These are phyloP conservation scores for Chondrosia reniformis DNA, from an alignment of 37 sponge, comb jelly and placozoan species.

Conservation along the genomic window DNA sequence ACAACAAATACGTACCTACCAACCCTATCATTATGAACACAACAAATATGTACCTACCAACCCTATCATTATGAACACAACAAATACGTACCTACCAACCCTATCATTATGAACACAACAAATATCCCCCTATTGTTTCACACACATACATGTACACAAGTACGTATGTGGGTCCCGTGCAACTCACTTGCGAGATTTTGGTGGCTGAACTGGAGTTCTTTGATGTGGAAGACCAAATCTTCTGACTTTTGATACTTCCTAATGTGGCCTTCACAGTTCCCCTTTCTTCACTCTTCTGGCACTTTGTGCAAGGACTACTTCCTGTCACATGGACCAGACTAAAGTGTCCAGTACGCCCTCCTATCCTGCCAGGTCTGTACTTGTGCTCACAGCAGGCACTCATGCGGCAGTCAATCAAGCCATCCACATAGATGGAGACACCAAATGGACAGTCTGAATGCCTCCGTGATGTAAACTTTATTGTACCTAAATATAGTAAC, in stretches of 20 bases:
- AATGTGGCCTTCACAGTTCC: too few relatives aligned
- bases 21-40: too few relatives aligned
- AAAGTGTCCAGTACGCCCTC: constrained; percentile 77
- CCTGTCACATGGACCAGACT: constrained; percentile 65
- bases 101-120: too few relatives aligned
- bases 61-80: neutral
- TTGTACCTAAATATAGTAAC: constrained; percentile 12
- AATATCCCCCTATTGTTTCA: too few relatives aligned
- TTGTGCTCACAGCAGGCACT: constrained; percentile 93
- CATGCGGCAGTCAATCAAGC: constrained; percentile 80
- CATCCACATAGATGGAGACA: constrained; percentile 76
- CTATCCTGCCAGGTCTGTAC: constrained; percentile 72
- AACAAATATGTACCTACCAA: too few relatives aligned
- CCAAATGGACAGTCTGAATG: constrained; percentile 87
- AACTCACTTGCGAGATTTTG: neutral
- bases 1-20: too few relatives aligned
- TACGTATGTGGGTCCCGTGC: neutral
- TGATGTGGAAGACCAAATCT: too few relatives aligned
- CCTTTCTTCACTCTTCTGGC: constrained; percentile 26
- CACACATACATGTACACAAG: neutral
- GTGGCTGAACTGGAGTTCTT: too few relatives aligned
- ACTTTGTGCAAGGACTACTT: constrained; percentile 71
- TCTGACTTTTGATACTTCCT: too few relatives aligned
- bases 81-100: neutral
- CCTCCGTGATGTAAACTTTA: constrained; percentile 69